Conservation (phyloP, 2,888 invertebrate species). For the Erebia aethiops region DNA sequence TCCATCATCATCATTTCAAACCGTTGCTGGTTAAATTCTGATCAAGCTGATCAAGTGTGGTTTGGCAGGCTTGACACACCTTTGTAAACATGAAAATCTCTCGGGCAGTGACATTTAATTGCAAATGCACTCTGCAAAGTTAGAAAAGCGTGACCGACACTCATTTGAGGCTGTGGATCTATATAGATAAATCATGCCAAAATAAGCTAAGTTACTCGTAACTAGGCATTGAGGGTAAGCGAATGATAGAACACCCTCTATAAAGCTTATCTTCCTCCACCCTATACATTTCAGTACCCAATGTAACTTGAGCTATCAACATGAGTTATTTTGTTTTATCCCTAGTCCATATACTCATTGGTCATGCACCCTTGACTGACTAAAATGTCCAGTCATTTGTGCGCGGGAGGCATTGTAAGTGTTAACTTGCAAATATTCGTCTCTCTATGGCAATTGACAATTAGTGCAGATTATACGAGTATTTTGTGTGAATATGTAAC, state of each 20-base stretch:
- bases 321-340: not conserved
- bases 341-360: slow-evolving; percentile 5
- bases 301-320: slow-evolving; percentile 2
- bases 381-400: slow-evolving; percentile 4
- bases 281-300: slow-evolving; percentile 1
- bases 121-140: no score
- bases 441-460: no score
- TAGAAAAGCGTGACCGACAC: no score
- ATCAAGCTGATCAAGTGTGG: no score
- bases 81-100: no score
- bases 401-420: slow-evolving; percentile 11
- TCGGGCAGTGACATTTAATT: no score
- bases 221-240: slow-evolving; percentile 2
- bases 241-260: slow-evolving; percentile 16
- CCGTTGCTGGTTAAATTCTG: no score
- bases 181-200: slow-evolving; percentile 7
- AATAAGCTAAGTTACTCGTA: slow-evolving; percentile 1
- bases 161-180: no score
- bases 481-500: no score
- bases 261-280: slow-evolving; percentile 12
- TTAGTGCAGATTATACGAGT: no score
- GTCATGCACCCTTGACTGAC: slow-evolving; percentile 19
- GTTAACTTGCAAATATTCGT: not conserved
- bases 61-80: no score
- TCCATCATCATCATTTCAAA: no score